phyloP scores from a whole-genome alignment of 1,140 invertebrate species.

The Probaryconus sp. region DNA sequence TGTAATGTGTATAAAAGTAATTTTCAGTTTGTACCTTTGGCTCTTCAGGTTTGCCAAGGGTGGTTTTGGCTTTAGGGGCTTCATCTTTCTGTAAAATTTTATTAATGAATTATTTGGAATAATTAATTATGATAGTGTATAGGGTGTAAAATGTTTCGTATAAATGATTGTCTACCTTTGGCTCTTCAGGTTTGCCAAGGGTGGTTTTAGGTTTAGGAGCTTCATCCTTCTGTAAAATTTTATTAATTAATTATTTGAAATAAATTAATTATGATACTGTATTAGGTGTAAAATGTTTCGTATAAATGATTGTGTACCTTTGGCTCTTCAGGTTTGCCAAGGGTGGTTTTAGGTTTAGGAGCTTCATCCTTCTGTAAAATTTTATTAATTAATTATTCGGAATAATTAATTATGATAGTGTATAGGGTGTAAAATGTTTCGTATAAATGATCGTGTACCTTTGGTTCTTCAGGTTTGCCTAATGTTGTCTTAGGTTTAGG shows the following conservation, averaged over 20 bases:
- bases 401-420: no score
- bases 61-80: conserved; percentile 48
- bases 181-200: conserved; percentile 49
- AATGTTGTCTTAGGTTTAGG: conserved; percentile 56
- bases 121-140: background rate
- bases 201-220: conserved; percentile 49
- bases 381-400: conserved; percentile 7
- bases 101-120: background rate
- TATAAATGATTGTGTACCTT: conserved; percentile 56
- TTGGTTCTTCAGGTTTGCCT: conserved; percentile 56
- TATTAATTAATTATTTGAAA: background rate
- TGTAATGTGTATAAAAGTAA: conserved; percentile 12
- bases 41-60: conserved; percentile 51
- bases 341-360: conserved; percentile 16
- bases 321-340: conserved; percentile 32
- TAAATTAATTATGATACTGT: background rate
- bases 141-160: background rate
- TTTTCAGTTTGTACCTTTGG: background rate
- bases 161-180: no score
- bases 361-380: conserved; percentile 39
- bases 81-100: conserved; percentile 31
- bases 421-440: background rate
- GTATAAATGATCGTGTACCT: conserved; percentile 33
- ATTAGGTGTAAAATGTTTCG: background rate
- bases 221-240: conserved; percentile 33